These are phyloP conservation scores for Scopus umbretta DNA, from an alignment of 2,113 vertebrate genomes.

Conservation along the genomic window DNA sequence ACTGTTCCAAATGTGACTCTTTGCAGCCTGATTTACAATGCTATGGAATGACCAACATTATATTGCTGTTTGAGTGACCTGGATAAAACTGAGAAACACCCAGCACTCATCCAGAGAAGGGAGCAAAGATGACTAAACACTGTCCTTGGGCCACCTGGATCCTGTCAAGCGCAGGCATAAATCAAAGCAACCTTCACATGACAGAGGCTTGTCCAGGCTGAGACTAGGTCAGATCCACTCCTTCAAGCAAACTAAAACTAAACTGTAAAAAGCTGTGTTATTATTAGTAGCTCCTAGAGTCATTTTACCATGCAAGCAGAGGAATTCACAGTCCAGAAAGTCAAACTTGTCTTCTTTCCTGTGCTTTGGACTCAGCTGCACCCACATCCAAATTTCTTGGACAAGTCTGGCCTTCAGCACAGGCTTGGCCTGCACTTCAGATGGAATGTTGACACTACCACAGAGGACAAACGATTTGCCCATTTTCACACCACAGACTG, in stretches of 20 bases:
- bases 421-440: background rate
- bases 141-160: slow-evolving; percentile 2
- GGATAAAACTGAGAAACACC: background rate
- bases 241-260: background rate
- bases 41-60: background rate
- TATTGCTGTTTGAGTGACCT: background rate
- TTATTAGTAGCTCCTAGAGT: background rate
- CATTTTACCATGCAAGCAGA: accelerated
- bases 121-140: accelerated
- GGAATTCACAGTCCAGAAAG: background rate
- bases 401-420: background rate
- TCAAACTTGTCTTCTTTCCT: background rate
- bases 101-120: accelerated
- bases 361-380: background rate
- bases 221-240: background rate
- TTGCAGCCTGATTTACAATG: background rate
- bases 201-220: background rate
- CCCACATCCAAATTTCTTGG: background rate
- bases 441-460: background rate
- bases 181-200: background rate
- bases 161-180: background rate
- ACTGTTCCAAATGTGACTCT: background rate
- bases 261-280: background rate
- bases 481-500: background rate
- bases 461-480: background rate